phyloP scores from a whole-genome alignment of 1,140 invertebrate genomes.

The Hypsibius dujardini region DNA sequence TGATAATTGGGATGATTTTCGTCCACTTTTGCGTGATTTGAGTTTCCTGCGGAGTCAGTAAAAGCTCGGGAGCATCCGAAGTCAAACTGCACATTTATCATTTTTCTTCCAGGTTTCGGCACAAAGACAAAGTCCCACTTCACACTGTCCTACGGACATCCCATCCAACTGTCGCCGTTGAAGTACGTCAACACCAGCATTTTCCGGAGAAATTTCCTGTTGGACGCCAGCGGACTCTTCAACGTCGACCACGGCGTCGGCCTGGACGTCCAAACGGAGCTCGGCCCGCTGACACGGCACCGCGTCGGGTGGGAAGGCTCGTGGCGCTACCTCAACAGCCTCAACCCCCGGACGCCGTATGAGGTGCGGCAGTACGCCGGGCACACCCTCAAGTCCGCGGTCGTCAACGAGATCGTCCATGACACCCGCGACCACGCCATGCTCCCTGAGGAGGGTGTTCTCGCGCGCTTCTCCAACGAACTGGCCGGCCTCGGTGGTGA shows the following conservation, averaged over 20 bases:
- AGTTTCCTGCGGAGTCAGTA: neutral
- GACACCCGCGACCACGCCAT: constrained; percentile 6
- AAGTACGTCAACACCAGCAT: neutral
- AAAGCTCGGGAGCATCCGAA: no score
- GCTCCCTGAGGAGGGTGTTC: neutral
- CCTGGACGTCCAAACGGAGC: neutral
- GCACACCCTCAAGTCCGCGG: neutral
- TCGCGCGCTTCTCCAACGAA: neutral
- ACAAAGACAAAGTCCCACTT: constrained; percentile 14
- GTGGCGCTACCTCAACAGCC: neutral
- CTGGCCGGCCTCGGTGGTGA: constrained; percentile 1
- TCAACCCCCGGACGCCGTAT: neutral
- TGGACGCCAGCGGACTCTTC: constrained; percentile 10
- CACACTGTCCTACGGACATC: neutral
- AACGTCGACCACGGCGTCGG: constrained; percentile 10
- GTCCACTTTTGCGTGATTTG: neutral
- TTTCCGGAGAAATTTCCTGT: constrained; percentile 1
- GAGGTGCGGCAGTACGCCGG: constrained; percentile 14
- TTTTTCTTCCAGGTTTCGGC: neutral
- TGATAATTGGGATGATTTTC: neutral
- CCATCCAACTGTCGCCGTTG: neutral
- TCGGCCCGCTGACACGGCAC: neutral
- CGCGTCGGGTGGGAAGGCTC: constrained; percentile 11
- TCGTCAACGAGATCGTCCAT: neutral
- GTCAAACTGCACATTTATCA: no score